phyloP scores from a whole-genome alignment of 23 tunicate genomes.

The Halocynthia aurantium region DNA sequence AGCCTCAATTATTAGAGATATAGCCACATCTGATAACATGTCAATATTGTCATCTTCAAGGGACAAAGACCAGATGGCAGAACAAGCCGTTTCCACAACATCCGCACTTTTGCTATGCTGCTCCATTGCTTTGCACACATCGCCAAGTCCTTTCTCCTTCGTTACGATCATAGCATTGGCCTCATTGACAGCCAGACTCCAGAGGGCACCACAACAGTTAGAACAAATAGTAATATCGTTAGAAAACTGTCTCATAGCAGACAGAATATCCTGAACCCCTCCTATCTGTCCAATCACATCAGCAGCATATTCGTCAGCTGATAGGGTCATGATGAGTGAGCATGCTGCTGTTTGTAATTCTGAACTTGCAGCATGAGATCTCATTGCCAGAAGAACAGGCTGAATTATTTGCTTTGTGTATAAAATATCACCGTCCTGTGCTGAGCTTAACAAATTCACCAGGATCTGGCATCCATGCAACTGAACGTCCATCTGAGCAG shows the following conservation, averaged over 20 bases:
- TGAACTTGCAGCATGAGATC: constrained; percentile 53
- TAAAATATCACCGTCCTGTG: constrained; percentile 26
- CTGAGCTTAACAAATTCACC: constrained; percentile 4
- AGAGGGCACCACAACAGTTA: constrained; percentile 75
- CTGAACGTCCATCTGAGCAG: constrained; percentile 48
- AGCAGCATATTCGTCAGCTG: constrained; percentile 89
- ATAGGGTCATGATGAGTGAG: constrained; percentile 72
- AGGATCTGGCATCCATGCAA: constrained; percentile 60
- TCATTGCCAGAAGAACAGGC: constrained; percentile 68
- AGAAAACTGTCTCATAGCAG: constrained; percentile 83
- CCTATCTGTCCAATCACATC: constrained; percentile 86
- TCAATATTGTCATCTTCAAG: constrained; percentile 93
- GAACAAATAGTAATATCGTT: constrained; percentile 55
- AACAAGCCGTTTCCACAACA: constrained; percentile 75
- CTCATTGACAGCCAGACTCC: constrained; percentile 89
- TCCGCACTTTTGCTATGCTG: constrained; percentile 28
- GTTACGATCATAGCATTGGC: constrained; percentile 88
- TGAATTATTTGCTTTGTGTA: constrained; percentile 53
- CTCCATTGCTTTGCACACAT: constrained; percentile 81
- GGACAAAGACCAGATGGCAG: constrained; percentile 95
- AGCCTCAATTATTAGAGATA: constrained; percentile 67
- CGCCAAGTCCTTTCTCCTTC: constrained; percentile 80
- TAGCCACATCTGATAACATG: constrained; percentile 74
- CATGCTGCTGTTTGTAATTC: constrained; percentile 73
- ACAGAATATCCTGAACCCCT: constrained; percentile 90